These are phyloP conservation scores for Dermatemys mawii DNA, from an alignment of 2,113 vertebrate genomes.

Conservation along the genomic window DNA sequence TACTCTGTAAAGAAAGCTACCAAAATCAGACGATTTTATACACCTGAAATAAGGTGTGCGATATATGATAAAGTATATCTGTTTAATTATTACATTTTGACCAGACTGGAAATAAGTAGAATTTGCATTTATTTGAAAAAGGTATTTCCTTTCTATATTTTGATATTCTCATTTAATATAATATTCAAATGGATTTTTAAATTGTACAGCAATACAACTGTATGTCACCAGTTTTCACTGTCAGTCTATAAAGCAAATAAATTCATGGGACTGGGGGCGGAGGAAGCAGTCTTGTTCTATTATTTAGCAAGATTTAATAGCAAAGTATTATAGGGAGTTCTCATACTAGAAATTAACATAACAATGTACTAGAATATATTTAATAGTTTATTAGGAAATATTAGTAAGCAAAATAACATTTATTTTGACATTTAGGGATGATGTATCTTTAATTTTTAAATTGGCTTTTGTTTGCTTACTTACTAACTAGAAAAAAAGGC, in stretches of 20 bases:
- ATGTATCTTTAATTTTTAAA: neutral
- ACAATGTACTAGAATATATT: neutral
- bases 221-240: neutral
- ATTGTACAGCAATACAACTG: neutral
- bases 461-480: neutral
- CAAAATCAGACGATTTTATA: neutral
- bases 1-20: neutral
- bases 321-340: neutral
- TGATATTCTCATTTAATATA: neutral
- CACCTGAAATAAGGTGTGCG: neutral
- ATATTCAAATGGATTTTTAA: neutral
- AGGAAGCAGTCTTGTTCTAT: neutral
- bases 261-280: neutral
- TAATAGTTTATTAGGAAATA: neutral
- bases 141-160: neutral
- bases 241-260: neutral
- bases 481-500: neutral
- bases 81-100: neutral
- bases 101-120: neutral
- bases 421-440: neutral
- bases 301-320: neutral
- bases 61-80: neutral
- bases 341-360: neutral
- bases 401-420: neutral
- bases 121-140: neutral